Percentiles rank a stretch among this genome's conserved stretches.
These are phyloP conservation scores for Alaudala cheleensis DNA, from an alignment of 2,113 vertebrate species.

Conservation along the genomic window DNA sequence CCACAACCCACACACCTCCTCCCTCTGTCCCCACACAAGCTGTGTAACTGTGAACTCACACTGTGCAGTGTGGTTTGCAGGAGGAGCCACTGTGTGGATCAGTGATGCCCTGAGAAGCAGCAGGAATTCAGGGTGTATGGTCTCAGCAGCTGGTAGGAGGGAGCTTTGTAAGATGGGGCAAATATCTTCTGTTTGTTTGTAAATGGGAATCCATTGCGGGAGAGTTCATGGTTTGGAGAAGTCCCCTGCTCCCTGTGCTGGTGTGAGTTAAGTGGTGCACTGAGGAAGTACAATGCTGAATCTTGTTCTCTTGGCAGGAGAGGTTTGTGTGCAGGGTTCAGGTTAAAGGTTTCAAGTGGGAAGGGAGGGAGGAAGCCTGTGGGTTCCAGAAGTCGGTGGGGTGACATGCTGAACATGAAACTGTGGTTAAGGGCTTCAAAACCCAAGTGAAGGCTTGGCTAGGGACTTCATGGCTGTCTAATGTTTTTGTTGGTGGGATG, in stretches of 20 bases:
- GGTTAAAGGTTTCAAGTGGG: constrained; percentile 6
- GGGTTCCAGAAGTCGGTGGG: neutral
- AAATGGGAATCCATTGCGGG: neutral
- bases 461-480: neutral
- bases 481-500: constrained; percentile 32
- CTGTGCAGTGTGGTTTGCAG: neutral
- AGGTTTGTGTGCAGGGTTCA: neutral
- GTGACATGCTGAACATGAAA: neutral
- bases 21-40: neutral
- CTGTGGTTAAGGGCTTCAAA: neutral
- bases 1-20: constrained; percentile 9
- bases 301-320: neutral
- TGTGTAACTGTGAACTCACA: neutral
- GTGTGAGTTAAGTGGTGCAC: neutral
- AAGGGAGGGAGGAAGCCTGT: constrained; percentile 13
- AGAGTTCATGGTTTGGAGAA: neutral
- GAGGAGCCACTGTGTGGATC: neutral
- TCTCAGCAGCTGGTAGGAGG: neutral
- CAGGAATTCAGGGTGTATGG: neutral
- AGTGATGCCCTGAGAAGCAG: neutral
- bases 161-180: neutral
- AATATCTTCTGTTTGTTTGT: neutral
- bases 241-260: neutral
- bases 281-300: accelerated
- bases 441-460: neutral